Evolutionary conservation across 2,797 vertebrate species (phyloP), one percentile per base, ranked within the genome.

Genomic region (Anas acuta): DNA sequence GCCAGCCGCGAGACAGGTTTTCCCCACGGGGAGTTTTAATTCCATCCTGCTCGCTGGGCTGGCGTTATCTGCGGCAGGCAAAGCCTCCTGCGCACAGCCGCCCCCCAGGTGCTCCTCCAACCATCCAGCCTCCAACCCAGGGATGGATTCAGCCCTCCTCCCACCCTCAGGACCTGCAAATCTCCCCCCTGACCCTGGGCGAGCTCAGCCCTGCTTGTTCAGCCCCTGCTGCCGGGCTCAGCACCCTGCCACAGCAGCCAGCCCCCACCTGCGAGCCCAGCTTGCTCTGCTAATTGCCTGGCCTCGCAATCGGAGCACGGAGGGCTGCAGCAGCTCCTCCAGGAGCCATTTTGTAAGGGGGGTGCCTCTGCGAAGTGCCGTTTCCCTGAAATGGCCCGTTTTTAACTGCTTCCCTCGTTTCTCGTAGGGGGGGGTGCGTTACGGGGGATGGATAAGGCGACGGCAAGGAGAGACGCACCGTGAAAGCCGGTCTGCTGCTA

Each of bases 401-500:
- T 95, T 82, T 79, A 89, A 82, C 60, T 15, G 92, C 80, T 92
- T 89, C 84, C 61, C 74, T 93, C 33, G 37, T 39, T 88, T 45
- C 79, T 82, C 74, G 90, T 7, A 89, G 93, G 81, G 84, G 93
- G 86, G 84, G 92, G 92, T 61, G n/a, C 57, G 0, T 65, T 73
- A 30, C 20, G 39, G 89, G 92, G 81, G 81, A 57, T 91, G 95
- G 87, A 71, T 85, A 45, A 91, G 95, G 94, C 1, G 21, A 83
- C 6, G 47, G 78, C 90, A 87, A 33, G 91, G 84, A 95, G 82
- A 91, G 81, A 74, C 62, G 75, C 60, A 41, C 78, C 1, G 2
- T 89, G 67, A 94, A 91, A 96, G 84, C 84, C 75, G n/a, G 72
- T 45, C 84, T 93, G 94, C 89, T 96, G 92, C 87, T 92, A 85